Evolutionary conservation across 92 coral and sea anemone genomes (phyloP).

Genomic region (Bergia sp.): DNA sequence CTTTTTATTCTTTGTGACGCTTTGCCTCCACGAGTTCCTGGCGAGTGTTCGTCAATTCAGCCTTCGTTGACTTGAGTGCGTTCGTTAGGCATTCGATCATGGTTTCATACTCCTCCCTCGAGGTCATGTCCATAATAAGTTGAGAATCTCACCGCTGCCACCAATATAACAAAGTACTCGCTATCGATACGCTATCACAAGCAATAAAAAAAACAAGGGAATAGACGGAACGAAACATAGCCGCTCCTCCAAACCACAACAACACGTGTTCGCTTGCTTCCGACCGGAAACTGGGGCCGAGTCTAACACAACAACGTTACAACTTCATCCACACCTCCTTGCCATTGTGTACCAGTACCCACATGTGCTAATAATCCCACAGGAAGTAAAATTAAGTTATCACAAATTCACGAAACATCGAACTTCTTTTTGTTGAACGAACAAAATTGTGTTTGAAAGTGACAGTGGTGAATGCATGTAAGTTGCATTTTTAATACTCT

Average conservation of each 20-base stretch:
- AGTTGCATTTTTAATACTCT: constrained; percentile 9
- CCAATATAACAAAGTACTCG: too few relatives aligned
- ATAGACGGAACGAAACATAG: too few relatives aligned
- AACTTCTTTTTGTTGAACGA: constrained; percentile 13
- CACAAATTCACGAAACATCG: constrained; percentile 1
- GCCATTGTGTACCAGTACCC: constrained; percentile 14
- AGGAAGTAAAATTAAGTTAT: constrained; percentile 4
- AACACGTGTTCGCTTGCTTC: too few relatives aligned
- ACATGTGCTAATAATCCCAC: constrained; percentile 18
- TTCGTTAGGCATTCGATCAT: background rate
- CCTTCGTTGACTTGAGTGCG: background rate
- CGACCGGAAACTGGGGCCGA: background rate
- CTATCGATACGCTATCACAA: too few relatives aligned
- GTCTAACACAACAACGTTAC: background rate
- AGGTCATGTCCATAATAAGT: too few relatives aligned
- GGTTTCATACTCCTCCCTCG: too few relatives aligned
- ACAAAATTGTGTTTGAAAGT: constrained; percentile 20
- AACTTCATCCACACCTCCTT: background rate
- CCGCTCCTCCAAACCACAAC: background rate
- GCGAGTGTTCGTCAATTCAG: background rate
- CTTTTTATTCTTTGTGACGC: too few relatives aligned
- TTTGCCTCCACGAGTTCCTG: background rate
- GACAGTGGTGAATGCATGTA: constrained; percentile 10
- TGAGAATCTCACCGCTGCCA: too few relatives aligned
- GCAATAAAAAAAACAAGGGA: too few relatives aligned